These are phyloP conservation scores for Hippocampus kuda DNA, from an alignment of 2,797 vertebrate genomes.

Conservation along the genomic window DNA sequence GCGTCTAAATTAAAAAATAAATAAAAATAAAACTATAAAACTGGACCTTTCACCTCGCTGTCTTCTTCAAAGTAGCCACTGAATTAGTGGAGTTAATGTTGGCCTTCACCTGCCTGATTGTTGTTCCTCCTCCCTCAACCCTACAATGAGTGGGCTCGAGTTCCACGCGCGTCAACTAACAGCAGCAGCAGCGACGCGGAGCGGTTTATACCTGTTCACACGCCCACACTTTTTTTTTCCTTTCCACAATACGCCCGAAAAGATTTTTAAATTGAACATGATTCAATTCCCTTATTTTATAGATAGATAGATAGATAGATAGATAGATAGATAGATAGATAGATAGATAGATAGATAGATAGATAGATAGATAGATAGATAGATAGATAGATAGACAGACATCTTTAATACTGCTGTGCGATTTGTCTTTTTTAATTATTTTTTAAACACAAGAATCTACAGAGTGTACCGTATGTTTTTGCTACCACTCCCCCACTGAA, in stretches of 20 bases:
- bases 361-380: too few relatives aligned
- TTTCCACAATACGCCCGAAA: background rate
- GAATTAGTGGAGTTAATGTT: slow-evolving; percentile 43
- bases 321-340: too few relatives aligned
- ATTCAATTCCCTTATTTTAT: too few relatives aligned
- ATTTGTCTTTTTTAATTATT: too few relatives aligned
- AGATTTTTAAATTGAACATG: too few relatives aligned
- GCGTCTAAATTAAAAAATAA: background rate
- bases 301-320: too few relatives aligned
- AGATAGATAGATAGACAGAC: too few relatives aligned
- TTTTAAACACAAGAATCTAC: too few relatives aligned
- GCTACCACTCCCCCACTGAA: too few relatives aligned
- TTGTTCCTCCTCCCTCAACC: slow-evolving; percentile 19
- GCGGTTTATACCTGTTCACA: slow-evolving; percentile 62
- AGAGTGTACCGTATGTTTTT: too few relatives aligned
- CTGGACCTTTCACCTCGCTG: slow-evolving; percentile 4
- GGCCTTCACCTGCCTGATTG: slow-evolving; percentile 28
- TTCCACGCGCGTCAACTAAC: slow-evolving; percentile 21
- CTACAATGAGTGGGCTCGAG: slow-evolving; percentile 26
- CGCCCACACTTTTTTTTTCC: slow-evolving; percentile 41
- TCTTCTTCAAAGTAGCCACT: slow-evolving; percentile 10
- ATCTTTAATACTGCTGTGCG: too few relatives aligned
- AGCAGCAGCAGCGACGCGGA: slow-evolving; percentile 64
- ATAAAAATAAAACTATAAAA: slow-evolving; percentile 6
- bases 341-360: too few relatives aligned